These are phyloP conservation scores for Aplocera efformata DNA, from an alignment of 2,888 invertebrate species.

Conservation along the genomic window DNA sequence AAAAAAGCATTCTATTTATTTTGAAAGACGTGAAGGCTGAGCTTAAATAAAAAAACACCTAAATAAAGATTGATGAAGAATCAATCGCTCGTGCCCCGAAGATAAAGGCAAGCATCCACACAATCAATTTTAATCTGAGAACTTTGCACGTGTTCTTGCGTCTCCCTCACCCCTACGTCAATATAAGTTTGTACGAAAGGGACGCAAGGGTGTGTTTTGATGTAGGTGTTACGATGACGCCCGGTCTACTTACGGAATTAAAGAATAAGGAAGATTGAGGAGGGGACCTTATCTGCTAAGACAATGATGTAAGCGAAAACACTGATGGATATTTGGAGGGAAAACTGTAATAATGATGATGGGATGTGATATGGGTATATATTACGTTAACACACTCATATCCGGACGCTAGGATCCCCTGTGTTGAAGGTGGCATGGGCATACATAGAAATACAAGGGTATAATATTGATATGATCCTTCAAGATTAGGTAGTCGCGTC, in stretches of 20 bases:
- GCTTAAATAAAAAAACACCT: conserved; percentile 48
- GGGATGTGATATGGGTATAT: conserved; percentile 13
- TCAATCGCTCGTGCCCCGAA: conserved; percentile 70
- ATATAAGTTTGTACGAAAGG: conserved; percentile 38
- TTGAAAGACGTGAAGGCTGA: neutral
- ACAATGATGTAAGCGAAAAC: conserved; percentile 76
- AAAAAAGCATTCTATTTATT: no score
- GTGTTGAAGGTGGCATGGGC: no score
- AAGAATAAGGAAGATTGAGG: conserved; percentile 76
- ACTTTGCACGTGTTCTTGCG: conserved; percentile 47
- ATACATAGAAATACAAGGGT: no score
- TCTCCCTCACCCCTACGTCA: conserved; percentile 36
- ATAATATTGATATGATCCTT: no score
- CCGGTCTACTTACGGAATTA: conserved; percentile 75
- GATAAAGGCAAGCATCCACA: conserved; percentile 65
- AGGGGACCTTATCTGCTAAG: conserved; percentile 64
- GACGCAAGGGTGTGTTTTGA: conserved; percentile 52
- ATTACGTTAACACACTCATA: no score
- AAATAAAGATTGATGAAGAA: conserved; percentile 79
- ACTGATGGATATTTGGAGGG: conserved; percentile 56
- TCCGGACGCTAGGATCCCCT: no score
- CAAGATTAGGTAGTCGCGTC: no score
- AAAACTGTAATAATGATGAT: conserved; percentile 42
- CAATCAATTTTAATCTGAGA: conserved; percentile 79
- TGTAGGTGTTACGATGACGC: conserved; percentile 64